A percentile compares a stretch with the other conserved stretches of the same genome.
phyloP scores from a whole-genome alignment of 2,888 invertebrate species.

The Sceliomorpha sp. region DNA sequence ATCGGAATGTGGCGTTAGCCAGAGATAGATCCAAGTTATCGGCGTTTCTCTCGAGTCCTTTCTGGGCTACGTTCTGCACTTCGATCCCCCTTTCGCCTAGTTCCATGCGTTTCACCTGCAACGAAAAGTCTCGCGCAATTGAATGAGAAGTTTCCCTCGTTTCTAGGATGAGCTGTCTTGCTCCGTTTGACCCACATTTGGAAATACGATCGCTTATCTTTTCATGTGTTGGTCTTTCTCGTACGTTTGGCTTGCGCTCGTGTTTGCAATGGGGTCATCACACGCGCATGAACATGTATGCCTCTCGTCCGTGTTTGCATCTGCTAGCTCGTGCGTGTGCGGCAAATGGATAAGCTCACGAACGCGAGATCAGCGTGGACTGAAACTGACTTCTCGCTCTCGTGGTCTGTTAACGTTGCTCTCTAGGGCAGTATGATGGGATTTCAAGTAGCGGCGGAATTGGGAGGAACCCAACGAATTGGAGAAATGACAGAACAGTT shows the following conservation, averaged over 20 bases:
- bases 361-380: constrained; percentile 51
- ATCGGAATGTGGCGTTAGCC: constrained; percentile 55
- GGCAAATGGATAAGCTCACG: constrained; percentile 41
- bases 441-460: constrained; percentile 25
- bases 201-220: constrained; percentile 64
- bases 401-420: constrained; percentile 22
- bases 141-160: constrained; percentile 62
- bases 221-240: constrained; percentile 34
- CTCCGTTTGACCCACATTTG: constrained; percentile 69
- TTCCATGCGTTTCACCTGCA: constrained; percentile 44
- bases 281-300: constrained; percentile 25
- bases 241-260: constrained; percentile 33
- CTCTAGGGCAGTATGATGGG: constrained; percentile 20
- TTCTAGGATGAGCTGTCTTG: constrained; percentile 50
- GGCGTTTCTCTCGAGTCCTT: constrained; percentile 29
- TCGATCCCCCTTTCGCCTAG: constrained; percentile 34
- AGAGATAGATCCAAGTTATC: constrained; percentile 65
- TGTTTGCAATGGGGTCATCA: constrained; percentile 37
- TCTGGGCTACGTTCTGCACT: too few relatives aligned
- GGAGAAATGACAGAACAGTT: constrained; percentile 27
- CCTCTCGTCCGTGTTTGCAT: constrained; percentile 25
- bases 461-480: constrained; percentile 38
- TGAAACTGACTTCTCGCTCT: constrained; percentile 59
- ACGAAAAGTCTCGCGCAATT: constrained; percentile 60
- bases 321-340: constrained; percentile 32